Base-by-base conservation (phyloP, 1,140 invertebrate species). In the Hesperophylax magnus region DNA sequence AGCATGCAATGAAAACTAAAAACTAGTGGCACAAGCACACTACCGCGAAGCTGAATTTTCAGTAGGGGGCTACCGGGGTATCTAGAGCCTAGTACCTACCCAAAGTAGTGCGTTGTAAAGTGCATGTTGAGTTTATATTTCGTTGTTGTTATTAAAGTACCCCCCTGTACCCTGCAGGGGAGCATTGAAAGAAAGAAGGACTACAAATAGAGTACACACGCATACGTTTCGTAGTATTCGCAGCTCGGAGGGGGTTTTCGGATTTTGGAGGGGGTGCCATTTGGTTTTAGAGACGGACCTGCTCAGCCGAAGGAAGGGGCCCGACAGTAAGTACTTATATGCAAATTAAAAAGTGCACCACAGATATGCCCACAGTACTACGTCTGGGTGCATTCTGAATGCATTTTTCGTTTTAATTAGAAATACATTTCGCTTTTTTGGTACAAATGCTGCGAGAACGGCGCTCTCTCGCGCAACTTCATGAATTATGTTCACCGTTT, bases 201-300 rank as follows among this genome's bases (percentile, higher is more conserved):
- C 39, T 47, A 14, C 39, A 47, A 47, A 47, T 47, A 47, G 39
- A 47, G 39, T 8, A 47, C 27, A 9, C 17, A 18, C 74, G 31
- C 53, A 61, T 24, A 77, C 56, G 22, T 47, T 47, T 47, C 39
- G 39, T 47, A 47, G 39, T 47, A 14, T 47, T 47, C 39, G 39
- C 39, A 18, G 56, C n/a, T 58, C 54, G 34, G 7, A 56, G 34
- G 58, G 17, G 24, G 31, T 52, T 47, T 52, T 31, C 20, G 63
- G 60, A 31, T 58, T 75, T 75, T n/a, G 72, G 54, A 56, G 63
- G 77, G 77, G 69, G 77, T 78, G 61, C 39, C 24, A 22, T 78
- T 65, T 11, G 17, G 20, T 58, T 69, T 69, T 24, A 67, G 69
- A 78, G 77, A 78, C 77, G 77, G 77, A 78, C 77, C 47, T 78